A percentile compares a stretch with the other conserved stretches of the same genome.
phyloP scores from a whole-genome alignment of 2,888 invertebrate genomes.

The Odontothrips loti region DNA sequence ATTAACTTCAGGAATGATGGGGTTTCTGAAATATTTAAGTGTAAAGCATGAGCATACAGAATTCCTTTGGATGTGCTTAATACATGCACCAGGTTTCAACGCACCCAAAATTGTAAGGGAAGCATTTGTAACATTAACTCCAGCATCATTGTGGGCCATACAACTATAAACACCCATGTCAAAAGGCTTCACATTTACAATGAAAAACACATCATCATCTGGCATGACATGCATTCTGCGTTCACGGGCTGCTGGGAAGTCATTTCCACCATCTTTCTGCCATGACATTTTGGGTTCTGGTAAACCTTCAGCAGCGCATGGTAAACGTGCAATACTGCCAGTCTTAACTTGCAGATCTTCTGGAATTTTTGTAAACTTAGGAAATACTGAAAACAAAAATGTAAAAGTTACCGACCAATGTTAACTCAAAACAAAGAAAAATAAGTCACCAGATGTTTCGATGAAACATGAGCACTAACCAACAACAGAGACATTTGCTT shows the following conservation, averaged over 20 bases:
- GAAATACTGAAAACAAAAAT: constrained; percentile 61
- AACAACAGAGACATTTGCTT: constrained; percentile 79
- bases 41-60: not conserved
- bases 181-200: constrained; percentile 80
- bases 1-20: constrained; percentile 82
- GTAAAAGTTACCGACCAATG: constrained; percentile 22
- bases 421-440: not conserved
- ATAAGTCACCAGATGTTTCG: not conserved
- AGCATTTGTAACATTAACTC: constrained; percentile 79
- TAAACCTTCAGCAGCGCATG: constrained; percentile 86
- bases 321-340: constrained; percentile 79
- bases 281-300: constrained; percentile 85
- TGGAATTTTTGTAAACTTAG: constrained; percentile 79
- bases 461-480: constrained; percentile 51
- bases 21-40: constrained; percentile 57
- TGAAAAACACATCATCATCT: constrained; percentile 85
- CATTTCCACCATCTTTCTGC: constrained; percentile 88
- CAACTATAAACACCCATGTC: constrained; percentile 93
- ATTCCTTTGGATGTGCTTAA: not conserved
- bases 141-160: constrained; percentile 86
- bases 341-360: constrained; percentile 77
- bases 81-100: constrained; percentile 24
- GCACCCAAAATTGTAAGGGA: constrained; percentile 69
- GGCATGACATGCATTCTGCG: constrained; percentile 90
- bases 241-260: constrained; percentile 92